A percentile compares a stretch with the other conserved stretches of the same genome.
Evolutionary conservation across 2,113 vertebrate genomes (phyloP).

Genomic region (Ctenodactylus gundi): DNA sequence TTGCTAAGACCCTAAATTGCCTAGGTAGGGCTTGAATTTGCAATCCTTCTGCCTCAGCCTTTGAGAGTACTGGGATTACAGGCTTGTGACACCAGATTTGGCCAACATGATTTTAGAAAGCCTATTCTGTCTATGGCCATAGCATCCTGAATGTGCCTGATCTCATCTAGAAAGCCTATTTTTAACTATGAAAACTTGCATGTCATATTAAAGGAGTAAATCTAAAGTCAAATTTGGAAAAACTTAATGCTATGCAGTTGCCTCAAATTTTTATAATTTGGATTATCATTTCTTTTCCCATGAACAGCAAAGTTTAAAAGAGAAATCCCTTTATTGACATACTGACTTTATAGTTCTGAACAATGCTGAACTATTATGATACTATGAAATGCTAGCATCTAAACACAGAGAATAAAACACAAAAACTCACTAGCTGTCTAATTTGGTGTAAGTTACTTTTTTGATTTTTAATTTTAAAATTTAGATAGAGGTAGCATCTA

Average conservation of each 20-base stretch:
- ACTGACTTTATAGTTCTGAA: not conserved
- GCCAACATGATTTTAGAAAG: conserved; percentile 6
- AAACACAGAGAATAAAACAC: conserved; percentile 30
- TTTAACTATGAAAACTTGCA: not conserved
- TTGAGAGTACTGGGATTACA: too few species aligned
- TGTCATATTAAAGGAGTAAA: not conserved
- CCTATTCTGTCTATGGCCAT: not conserved
- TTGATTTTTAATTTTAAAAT: conserved; percentile 30
- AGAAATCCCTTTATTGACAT: not conserved
- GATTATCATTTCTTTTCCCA: conserved; percentile 10
- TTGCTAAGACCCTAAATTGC: too few species aligned
- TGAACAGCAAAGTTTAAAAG: conserved; percentile 21
- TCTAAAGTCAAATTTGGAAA: conserved; percentile 23
- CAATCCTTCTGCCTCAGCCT: too few species aligned
- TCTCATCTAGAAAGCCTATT: not conserved
- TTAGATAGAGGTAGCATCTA: not conserved
- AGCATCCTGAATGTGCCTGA: too few species aligned
- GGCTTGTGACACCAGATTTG: too few species aligned
- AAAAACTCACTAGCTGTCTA: not conserved
- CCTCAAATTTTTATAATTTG: not conserved
- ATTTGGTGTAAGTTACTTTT: not conserved
- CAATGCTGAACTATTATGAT: not conserved
- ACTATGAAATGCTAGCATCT: conserved; percentile 2
- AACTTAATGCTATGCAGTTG: conserved; percentile 14
- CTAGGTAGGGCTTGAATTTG: too few species aligned